Evolutionary conservation across 2,113 vertebrate genomes (phyloP), one percentile per base, ranked within the genome.

Genomic region (Gasterosteus aculeatus): DNA sequence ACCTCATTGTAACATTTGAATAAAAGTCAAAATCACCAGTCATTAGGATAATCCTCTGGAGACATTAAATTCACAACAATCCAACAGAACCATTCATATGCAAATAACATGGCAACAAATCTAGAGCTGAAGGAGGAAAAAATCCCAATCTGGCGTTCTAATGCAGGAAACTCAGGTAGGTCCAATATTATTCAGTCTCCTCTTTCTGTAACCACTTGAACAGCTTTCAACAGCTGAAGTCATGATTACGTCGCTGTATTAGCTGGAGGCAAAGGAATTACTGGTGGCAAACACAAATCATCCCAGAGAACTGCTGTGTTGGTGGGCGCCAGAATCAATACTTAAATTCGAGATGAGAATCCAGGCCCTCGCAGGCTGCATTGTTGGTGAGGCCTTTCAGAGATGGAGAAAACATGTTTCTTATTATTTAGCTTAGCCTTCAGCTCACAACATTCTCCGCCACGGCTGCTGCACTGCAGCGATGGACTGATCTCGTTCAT

Each of bases 1-100:
- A 54, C 19, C 6, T 61, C 10, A 14, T 41, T 22, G 35, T 1
- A 38, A 31, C 57, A 8, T 33, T 12, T 2, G 38, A 39, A 19
- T 60, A 61, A 67, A 67, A 53, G 39, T 63, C 7, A 65, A 10
- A 65, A 33, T 65, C 41, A 19, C 15, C 15, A 64, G 18, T 47
- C 29, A 66, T n/a, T 66, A 16, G 10, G 29, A 49, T 64, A n/a
- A 42, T 72, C 47, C 44, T 4, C 57, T 59, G 31, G 31, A 35
- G 57, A 62, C 22, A 16, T 4, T 22, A 31, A 68, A 73, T 51
- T 53, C n/a, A 68, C 22, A 47, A 12, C 1, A 69, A 79, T 2
- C 39, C 0, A 70, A 42, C 33, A 41, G n/a, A 39, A 31, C 12
- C 10, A n/a, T n/a, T 29, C 12, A 14, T 58, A 33, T 33, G 15